Conservation (phyloP, 2,113 vertebrate species). For the Tichodroma muraria region DNA sequence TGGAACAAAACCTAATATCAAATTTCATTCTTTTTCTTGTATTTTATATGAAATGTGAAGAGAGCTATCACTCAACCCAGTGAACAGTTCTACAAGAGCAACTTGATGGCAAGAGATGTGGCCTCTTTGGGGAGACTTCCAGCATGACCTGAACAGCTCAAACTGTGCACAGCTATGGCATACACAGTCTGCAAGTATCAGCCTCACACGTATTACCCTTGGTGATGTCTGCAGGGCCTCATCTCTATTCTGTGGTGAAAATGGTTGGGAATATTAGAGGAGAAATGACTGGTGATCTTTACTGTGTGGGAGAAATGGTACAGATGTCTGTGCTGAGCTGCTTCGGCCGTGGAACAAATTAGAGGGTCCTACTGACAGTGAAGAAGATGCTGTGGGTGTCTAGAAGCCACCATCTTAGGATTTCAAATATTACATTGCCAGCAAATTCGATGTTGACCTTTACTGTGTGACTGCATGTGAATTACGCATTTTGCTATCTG, state of each 20-base stretch:
- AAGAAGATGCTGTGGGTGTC: background rate
- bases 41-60: background rate
- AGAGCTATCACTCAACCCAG: rapidly evolving
- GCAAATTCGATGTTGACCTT: background rate
- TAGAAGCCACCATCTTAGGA: background rate
- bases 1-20: background rate
- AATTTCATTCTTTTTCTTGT: background rate
- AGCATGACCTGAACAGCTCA: background rate
- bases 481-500: background rate
- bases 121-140: background rate
- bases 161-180: background rate
- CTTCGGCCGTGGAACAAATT: background rate
- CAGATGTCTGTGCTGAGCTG: background rate
- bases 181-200: background rate
- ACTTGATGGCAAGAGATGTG: background rate
- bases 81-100: background rate
- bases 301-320: background rate
- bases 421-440: background rate
- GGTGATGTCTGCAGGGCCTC: background rate
- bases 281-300: background rate
- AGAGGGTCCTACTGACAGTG: background rate
- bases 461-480: background rate
- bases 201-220: rapidly evolving
- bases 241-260: background rate
- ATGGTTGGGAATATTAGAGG: background rate